A percentile compares a stretch with the other conserved stretches of the same genome.
These are phyloP conservation scores for Platyscapa corneri DNA, from an alignment of 1,140 invertebrate species.

Conservation along the genomic window DNA sequence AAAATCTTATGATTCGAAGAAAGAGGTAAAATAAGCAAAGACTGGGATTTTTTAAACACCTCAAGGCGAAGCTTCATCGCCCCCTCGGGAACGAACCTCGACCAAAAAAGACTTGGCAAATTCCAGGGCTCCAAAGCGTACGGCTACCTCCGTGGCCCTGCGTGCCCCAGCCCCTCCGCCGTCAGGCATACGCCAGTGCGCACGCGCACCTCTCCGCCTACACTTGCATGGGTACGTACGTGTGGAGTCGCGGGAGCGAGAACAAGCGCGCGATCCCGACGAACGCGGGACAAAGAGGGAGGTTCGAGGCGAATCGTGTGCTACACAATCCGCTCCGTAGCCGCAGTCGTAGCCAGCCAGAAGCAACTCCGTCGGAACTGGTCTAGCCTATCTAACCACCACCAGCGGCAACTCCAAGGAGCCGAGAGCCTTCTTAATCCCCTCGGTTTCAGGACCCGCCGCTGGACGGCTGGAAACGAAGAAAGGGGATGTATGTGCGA, in stretches of 20 bases:
- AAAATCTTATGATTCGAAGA: no score
- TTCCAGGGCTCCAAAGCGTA: not conserved
- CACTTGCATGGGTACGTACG: not conserved
- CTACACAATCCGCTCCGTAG: not conserved
- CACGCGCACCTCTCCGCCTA: constrained; percentile 11
- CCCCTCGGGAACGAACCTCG: no score
- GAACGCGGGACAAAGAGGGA: not conserved
- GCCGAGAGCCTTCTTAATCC: not conserved
- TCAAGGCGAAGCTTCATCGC: no score
- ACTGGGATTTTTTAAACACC: no score
- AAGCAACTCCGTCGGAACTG: not conserved
- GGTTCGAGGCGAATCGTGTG: not conserved
- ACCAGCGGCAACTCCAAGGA: no score
- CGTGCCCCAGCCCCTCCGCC: not conserved
- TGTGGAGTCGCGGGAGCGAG: not conserved
- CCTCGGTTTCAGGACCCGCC: not conserved
- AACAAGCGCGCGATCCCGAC: not conserved
- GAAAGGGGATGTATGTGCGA: not conserved
- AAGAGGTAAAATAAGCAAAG: no score
- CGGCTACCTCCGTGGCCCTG: not conserved
- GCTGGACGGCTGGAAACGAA: constrained; percentile 34
- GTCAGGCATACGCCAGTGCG: not conserved
- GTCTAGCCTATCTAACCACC: not conserved
- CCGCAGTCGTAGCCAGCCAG: no score
- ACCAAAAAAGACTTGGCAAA: not conserved